Conservation (phyloP, 2,797 vertebrate species). For the Urophycis tenuis region DNA sequence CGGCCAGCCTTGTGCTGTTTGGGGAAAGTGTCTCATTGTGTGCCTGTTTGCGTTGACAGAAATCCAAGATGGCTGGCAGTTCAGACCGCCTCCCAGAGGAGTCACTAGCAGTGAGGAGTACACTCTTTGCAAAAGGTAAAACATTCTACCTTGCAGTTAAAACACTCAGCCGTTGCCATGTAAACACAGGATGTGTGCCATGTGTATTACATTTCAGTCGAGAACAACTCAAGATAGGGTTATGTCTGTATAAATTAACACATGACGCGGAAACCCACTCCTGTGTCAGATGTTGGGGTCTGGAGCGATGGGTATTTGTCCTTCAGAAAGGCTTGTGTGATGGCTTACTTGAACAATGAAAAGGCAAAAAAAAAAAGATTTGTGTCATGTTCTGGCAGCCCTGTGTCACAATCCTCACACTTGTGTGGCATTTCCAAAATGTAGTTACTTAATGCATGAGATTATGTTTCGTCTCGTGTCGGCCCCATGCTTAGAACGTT, state of each 20-base stretch:
- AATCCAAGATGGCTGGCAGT: slow-evolving; percentile 90
- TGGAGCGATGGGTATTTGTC: neutral
- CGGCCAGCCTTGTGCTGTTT: neutral
- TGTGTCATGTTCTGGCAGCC: neutral
- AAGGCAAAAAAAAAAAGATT: neutral
- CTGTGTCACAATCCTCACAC: neutral
- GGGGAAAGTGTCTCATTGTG: neutral
- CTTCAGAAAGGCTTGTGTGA: neutral
- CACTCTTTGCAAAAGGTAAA: slow-evolving; percentile 96
- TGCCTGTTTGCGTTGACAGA: slow-evolving; percentile 52
- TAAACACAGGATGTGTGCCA: too few species aligned
- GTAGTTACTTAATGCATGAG: neutral
- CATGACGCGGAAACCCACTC: neutral
- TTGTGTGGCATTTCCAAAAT: too few species aligned
- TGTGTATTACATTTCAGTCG: neutral
- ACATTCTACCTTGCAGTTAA: neutral
- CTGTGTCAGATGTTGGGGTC: neutral
- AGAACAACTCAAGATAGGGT: neutral
- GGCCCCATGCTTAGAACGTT: neutral
- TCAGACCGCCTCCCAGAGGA: slow-evolving; percentile 92
- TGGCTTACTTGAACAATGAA: neutral
- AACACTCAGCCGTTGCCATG: neutral
- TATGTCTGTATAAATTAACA: neutral
- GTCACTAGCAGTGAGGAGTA: slow-evolving; percentile 99
- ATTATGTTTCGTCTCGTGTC: neutral